Base-by-base conservation (phyloP, 2,113 vertebrate genomes). In the Halcyon senegalensis region DNA sequence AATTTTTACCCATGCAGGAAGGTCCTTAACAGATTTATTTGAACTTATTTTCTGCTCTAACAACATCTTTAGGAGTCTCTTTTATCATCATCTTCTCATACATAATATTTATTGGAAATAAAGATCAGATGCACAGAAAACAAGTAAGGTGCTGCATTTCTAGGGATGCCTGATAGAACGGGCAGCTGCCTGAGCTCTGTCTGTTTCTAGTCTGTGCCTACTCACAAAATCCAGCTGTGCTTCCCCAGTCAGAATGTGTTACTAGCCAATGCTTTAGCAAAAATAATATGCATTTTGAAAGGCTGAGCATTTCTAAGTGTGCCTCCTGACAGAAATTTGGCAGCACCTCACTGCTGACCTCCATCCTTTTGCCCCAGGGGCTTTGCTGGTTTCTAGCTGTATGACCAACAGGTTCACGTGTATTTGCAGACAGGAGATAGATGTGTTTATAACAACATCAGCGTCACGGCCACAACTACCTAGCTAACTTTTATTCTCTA, bases 281-380 rank as follows among this genome's bases (percentile, higher is more conserved):
- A 92, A 58, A 76, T 37, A 46, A 58, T 8, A 18, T 5, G 51
- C 10, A 43, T 56, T 87, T 73, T 66, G 17, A 87, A 91, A 80
- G 16, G 16, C 25, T 46, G 67, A 94, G 66, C 16, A 37, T 69
- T 96, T 93, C 78, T 88, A 50, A 93, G 58, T 64, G 39, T 3
- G 8, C 24, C 25, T 51, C 64, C 93, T 83, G 87, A 91, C 81
- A 97, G 59, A 73, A 87, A 62, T 79, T 66, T 89, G 91, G 78
- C 78, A 90, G 50, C 53, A 79, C 37, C 74, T 85, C 50, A 66
- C 18, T 41, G 43, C 1, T 87, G 66, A 92, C 50, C 74, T 91
- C 84, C 87, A 43, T 24, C 19, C 27, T 88, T 91, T 53, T 44
- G n/a, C 62, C 41, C 10, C 0, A 84, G 39, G 25, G 80, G 20